Conservation (phyloP, 2,797 vertebrate species). For the Austrolebias charrua region DNA sequence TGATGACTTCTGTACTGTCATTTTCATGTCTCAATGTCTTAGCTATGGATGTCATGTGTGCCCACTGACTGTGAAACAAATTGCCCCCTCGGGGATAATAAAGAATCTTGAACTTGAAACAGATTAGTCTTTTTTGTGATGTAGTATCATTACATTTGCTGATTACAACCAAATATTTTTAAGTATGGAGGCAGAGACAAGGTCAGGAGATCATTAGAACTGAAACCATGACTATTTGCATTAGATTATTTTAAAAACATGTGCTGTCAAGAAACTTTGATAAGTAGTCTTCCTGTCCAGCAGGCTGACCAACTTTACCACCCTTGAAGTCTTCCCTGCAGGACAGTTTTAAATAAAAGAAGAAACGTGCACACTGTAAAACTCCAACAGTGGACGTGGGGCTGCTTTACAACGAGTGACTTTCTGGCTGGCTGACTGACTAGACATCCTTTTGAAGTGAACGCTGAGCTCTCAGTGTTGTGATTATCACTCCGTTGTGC, state of each 20-base stretch:
- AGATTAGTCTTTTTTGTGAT: background rate
- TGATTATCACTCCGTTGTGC: constrained; percentile 38
- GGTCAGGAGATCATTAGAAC: background rate
- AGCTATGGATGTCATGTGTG: too few species aligned
- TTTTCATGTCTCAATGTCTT: too few species aligned
- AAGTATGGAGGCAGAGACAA: background rate
- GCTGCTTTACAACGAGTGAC: background rate
- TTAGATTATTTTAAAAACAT: background rate
- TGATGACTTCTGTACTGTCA: too few species aligned
- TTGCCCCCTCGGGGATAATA: too few species aligned
- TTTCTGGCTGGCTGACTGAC: constrained; percentile 19
- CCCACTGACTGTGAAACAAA: too few species aligned
- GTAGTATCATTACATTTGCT: background rate
- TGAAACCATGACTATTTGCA: background rate
- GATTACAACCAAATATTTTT: background rate
- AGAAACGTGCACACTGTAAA: background rate
- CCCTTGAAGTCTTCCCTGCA: fast-evolving
- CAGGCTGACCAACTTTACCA: fast-evolving
- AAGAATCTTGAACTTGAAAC: background rate
- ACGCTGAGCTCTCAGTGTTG: constrained; percentile 27
- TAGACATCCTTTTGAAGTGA: constrained; percentile 5
- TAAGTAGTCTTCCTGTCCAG: too few species aligned
- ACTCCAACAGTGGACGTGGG: background rate
- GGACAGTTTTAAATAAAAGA: background rate
- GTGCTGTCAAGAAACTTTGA: too few species aligned